Base-by-base conservation (phyloP, 2,888 invertebrate genomes). In the Netelia virgata region DNA sequence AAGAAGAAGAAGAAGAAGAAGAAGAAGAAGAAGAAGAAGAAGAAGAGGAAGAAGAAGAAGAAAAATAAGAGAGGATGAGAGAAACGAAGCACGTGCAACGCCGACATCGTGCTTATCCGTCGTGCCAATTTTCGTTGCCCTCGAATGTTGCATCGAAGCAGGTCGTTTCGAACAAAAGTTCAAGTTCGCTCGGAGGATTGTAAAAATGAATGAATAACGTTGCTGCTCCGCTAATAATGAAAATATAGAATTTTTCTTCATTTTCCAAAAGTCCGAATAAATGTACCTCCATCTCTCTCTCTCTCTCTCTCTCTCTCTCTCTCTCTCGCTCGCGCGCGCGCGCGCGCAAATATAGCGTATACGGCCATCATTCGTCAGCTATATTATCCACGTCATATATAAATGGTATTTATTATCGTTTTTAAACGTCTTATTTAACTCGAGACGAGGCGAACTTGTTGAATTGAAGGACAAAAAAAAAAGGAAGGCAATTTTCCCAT, bases 401-500 rank as follows among this genome's bases (percentile, higher is more conserved):
- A 3, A 64, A 66, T 18, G 47, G 3, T 77, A 61, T 77, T 61
- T 69, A 77, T 77, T 69, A 9, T 41, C 47, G 28, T 57, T 18
- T 74, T 69, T 50, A 18, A 77, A 36, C 50, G 57, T 18, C 2
- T 18, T 18, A 57, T 57, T 57, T 47, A 47, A 14, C 14, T 14
- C 47, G 14, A 47, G 47, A 47, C 11, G 47, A 47, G 14, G 47
- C 47, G 18, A 59, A 41, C 28, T 16, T 11, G 53, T 69, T 70
- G 10, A 70, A 82, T 28, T 28, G 20, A 16, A 75, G 14, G 43
- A 69, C 69, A 69, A 81, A 10, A 68, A 64, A 78, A 79, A 66
- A 16, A 50, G 2, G 6, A 18, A 18, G 61, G 43, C 69, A 69
- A 69, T 75, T 81, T 69, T 50, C 61, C 68, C 41, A 75, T 81